Base-by-base conservation (phyloP, 2,797 vertebrate species). In the Eulemur albifrons region DNA sequence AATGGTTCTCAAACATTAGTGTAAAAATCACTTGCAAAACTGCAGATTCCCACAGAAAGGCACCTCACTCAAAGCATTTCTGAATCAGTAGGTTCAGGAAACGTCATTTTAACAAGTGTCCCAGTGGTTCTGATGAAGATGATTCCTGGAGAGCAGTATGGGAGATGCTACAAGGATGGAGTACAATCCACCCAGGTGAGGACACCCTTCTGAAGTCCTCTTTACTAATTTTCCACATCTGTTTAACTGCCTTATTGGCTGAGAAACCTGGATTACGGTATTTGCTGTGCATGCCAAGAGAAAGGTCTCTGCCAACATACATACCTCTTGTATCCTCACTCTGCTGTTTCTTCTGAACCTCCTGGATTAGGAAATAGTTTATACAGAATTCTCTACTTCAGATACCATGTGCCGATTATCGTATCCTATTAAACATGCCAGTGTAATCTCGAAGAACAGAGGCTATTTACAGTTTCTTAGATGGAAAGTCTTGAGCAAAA, bases 401-500 rank as follows among this genome's bases (percentile, higher is more conserved):
- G 59, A 69, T 92, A 79, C 69, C 48, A 82, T 57, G 65, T 86
- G 63, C 79, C 80, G 30, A 95, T 96, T 59, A 93, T 65, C 82
- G 52, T 23, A 88, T 30, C 57, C n/a, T 95, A 92, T 94, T 92
- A 96, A 92, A 77, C 30, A 54, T 54, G n/a, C 43, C 88, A 86
- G 40, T 25, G 50, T 27, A 70, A 48, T 91, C 90, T 95, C 40
- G 18, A 61, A 90, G 57, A 72, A 93, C 40, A 70, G 32, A 72
- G 32, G 48, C 80, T 89, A 94, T 77, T 95, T 94, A 88, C 43
- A 94, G 59, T 40, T 67, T 59, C 48, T 91, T 88, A 83, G 50
- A 86, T 94, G 75, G 52, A 93, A 95, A 86, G 95, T 84, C 57
- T 88, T 67, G 32, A 92, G 88, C 45, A 85, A 61, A 93, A 86